Evolutionary conservation across 2,113 vertebrate species (phyloP).

Genomic region (Pagrus major): DNA sequence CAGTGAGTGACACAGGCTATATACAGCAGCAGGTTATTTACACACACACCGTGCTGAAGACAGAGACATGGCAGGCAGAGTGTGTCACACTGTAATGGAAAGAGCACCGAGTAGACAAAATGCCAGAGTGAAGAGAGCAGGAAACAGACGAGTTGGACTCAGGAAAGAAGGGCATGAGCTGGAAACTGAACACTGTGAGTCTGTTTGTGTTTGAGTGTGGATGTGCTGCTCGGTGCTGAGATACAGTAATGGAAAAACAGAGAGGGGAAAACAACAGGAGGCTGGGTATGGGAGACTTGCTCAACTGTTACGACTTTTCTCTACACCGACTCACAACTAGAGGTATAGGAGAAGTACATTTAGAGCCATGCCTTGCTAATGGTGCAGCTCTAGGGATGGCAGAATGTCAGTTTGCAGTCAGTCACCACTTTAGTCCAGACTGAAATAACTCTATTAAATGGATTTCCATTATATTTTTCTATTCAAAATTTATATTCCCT

Average conservation of each 20-base stretch:
- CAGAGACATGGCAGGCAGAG: slow-evolving; percentile 47
- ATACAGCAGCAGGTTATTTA: slow-evolving; percentile 51
- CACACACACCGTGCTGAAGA: slow-evolving; percentile 42
- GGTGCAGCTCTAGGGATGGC: background rate
- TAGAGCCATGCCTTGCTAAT: background rate
- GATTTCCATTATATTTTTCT: background rate
- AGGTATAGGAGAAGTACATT: background rate
- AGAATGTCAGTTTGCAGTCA: background rate
- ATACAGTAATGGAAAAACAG: slow-evolving; percentile 37
- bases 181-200: slow-evolving; percentile 48
- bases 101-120: slow-evolving; percentile 57
- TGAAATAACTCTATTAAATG: background rate
- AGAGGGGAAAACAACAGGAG: slow-evolving; percentile 34
- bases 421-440: background rate
- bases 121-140: slow-evolving; percentile 55
- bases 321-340: background rate
- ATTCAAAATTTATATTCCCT: background rate
- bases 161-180: slow-evolving; percentile 66
- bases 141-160: slow-evolving; percentile 69
- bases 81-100: slow-evolving; percentile 49
- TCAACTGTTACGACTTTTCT: slow-evolving; percentile 23
- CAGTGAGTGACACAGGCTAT: slow-evolving; percentile 39
- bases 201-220: slow-evolving; percentile 43
- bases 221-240: slow-evolving; percentile 25
- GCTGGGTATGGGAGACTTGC: slow-evolving; percentile 5